phyloP scores from a whole-genome alignment of 2,888 invertebrate genomes.

The Drosophila buzzatii region DNA sequence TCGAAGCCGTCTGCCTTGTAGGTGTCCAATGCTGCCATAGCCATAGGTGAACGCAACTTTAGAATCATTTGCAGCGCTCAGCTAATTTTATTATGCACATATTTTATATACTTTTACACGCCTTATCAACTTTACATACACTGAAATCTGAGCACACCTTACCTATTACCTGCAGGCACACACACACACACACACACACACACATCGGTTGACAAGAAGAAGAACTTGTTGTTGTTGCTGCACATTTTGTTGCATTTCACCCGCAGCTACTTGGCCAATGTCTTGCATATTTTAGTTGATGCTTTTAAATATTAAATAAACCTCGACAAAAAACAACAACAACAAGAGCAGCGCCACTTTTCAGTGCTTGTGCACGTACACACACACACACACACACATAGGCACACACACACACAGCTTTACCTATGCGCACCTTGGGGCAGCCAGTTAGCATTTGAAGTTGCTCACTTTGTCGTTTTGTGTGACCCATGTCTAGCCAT shows the following conservation, averaged over 20 bases:
- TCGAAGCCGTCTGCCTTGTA: not conserved
- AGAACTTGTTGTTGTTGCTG: constrained; percentile 5
- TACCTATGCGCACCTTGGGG: constrained; percentile 2
- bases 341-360: constrained; percentile 10
- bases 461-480: constrained; percentile 48
- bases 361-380: constrained; percentile 34
- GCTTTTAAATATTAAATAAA: constrained; percentile 57
- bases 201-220: no score
- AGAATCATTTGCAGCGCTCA: constrained; percentile 12
- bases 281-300: constrained; percentile 43
- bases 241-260: constrained; percentile 39
- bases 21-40: not conserved
- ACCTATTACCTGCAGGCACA: constrained; percentile 19
- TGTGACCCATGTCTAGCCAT: constrained; percentile 28
- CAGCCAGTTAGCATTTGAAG: constrained; percentile 49
- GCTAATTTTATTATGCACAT: constrained; percentile 61
- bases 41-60: not conserved
- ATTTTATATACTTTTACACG: constrained; percentile 56
- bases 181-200: constrained; percentile 4
- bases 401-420: not conserved
- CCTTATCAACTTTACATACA: constrained; percentile 56
- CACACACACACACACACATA: not conserved
- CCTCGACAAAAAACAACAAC: constrained; percentile 6
- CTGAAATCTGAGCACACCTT: constrained; percentile 47
- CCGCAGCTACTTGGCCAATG: constrained; percentile 23